These are phyloP conservation scores for Liopterus haemorrhoidalis DNA, from an alignment of 2,888 invertebrate species.

Conservation along the genomic window DNA sequence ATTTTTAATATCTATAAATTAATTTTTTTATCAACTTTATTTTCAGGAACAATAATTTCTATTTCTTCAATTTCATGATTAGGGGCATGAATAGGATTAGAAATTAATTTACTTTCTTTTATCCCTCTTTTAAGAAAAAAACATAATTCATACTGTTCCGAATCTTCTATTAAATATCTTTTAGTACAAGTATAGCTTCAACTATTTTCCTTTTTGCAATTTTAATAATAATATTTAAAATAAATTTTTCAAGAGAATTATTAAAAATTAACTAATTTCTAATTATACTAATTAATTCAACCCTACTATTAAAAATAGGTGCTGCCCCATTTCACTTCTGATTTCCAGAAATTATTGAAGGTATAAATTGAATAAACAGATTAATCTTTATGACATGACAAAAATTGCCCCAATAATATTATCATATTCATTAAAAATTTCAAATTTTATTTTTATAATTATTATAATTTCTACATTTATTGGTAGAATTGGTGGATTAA, in stretches of 20 bases:
- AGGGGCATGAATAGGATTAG: conserved; percentile 55
- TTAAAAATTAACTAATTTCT: conserved; percentile 22
- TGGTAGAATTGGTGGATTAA: conserved; percentile 50
- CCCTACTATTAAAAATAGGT: conserved; percentile 53
- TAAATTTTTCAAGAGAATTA: conserved; percentile 41
- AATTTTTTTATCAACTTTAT: conserved; percentile 51
- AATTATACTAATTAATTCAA: conserved; percentile 34
- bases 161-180: conserved; percentile 59
- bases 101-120: conserved; percentile 58
- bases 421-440: conserved; percentile 40
- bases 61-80: conserved; percentile 48
- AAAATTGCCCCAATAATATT: conserved; percentile 58
- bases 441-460: conserved; percentile 17
- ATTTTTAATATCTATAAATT: conserved; percentile 49
- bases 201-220: conserved; percentile 49
- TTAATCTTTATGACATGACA: conserved; percentile 57
- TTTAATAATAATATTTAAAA: conserved; percentile 43
- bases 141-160: conserved; percentile 49
- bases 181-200: conserved; percentile 54
- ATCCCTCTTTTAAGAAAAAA: conserved; percentile 52
- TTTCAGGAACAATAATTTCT: conserved; percentile 48
- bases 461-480: conserved; percentile 47
- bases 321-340: conserved; percentile 55
- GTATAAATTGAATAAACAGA: conserved; percentile 52
- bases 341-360: conserved; percentile 56